Percentiles rank a stretch among this genome's conserved stretches.
Evolutionary conservation across 2,113 vertebrate species (phyloP).

Genomic region (Epinephelus cyanopodus): DNA sequence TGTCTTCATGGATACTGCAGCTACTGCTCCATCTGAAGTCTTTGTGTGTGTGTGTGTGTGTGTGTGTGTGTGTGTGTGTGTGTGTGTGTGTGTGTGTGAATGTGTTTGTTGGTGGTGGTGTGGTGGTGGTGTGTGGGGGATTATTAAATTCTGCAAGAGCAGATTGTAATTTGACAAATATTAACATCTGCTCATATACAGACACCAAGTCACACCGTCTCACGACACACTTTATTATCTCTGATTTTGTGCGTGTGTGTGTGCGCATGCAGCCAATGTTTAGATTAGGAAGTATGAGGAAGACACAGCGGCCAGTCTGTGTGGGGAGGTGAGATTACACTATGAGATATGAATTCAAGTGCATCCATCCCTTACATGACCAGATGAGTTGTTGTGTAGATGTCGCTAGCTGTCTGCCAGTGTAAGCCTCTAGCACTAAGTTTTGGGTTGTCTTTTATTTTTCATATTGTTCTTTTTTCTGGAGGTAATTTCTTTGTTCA

Average conservation of each 20-base stretch:
- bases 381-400: conserved; percentile 50
- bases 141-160: conserved; percentile 51
- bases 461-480: background rate
- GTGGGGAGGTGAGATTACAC: conserved; percentile 61
- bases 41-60: background rate
- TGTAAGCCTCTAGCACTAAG: conserved; percentile 19
- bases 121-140: background rate
- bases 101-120: no score
- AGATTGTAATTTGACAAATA: conserved; percentile 75
- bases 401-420: conserved; percentile 3
- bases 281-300: conserved; percentile 64
- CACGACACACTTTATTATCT: conserved; percentile 55
- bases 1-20: conserved; percentile 26
- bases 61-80: conserved; percentile 36
- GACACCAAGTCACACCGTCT: conserved; percentile 59
- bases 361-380: conserved; percentile 51
- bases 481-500: conserved; percentile 20
- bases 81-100: conserved; percentile 24
- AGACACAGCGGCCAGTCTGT: conserved; percentile 42
- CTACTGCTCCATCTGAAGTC: conserved; percentile 51
- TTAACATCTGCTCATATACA: conserved; percentile 77
- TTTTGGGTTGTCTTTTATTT: background rate
- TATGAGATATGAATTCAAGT: conserved; percentile 64
- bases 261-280: conserved; percentile 36
- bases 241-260: conserved; percentile 27